Base-by-base conservation (phyloP, 2,113 vertebrate species). In the Embiotoca jacksoni region DNA sequence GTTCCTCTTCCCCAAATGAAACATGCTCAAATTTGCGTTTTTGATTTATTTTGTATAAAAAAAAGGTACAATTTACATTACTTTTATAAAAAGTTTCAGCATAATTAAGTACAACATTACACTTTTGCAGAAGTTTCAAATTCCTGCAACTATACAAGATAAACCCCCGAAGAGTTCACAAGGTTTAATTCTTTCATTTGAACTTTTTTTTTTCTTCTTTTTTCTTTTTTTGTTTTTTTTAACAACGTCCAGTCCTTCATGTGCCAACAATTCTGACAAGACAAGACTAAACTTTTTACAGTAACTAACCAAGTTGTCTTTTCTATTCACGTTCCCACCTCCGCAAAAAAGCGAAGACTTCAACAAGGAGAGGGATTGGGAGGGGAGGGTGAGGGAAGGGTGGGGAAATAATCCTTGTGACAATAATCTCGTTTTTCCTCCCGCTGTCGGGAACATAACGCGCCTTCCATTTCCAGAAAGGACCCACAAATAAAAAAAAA, bases 31-130 rank as follows among this genome's bases (percentile, higher is more conserved):
- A 93, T 6, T 96, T 96, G 96, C 93, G 96, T 96, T 96, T 97
- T 96, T 96, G 93, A 97, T 99, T 99, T 99, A 98, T 96, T 96
- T 96, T 96, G 95, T 98, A 97, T 96, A 96, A 97, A 97, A 23
- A 23, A 97, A 98, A 94, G 90, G 95, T 97, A 97, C 95, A 96
- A 96, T 97, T 98, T 99, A 99, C 97, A 99, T 97, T 99, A 99
- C 98, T 99, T 99, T 99, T 99, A 99, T 99, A 97, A 99, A 99
- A 99, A 99, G 98, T 99, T 97, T 97, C 94, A 97, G 97, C 96
- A 96, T 96, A 96, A 98, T 96, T 97, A 97, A 96, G 96, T 97
- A 98, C 96, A 97, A 97, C 96, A 97, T 98, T 96, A 98, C 96
- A 97, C 94, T 96, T 95, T 93, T 95, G 97, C 97, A 98, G 98